phyloP scores from a whole-genome alignment of 2,113 vertebrate species.

The Psophia crepitans region DNA sequence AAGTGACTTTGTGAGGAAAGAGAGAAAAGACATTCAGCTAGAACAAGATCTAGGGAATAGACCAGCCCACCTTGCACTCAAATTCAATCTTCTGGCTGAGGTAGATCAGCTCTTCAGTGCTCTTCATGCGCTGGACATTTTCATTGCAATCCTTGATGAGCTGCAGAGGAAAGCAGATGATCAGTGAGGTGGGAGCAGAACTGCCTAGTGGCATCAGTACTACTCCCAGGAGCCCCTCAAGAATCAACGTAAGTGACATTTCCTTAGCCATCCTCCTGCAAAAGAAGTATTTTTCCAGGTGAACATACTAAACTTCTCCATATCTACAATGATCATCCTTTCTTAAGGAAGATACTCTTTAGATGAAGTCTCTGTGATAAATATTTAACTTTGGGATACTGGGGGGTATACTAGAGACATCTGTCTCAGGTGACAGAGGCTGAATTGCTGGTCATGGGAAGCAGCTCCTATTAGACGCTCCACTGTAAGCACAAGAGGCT shows the following conservation, averaged over 20 bases:
- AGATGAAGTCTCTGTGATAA: neutral
- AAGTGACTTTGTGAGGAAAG: neutral
- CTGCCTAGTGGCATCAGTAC: neutral
- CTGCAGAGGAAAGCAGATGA: conserved; percentile 58
- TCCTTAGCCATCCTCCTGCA: neutral
- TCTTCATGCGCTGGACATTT: conserved; percentile 93
- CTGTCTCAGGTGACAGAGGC: neutral
- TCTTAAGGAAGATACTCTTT: neutral
- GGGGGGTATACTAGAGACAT: neutral
- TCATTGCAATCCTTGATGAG: conserved; percentile 93
- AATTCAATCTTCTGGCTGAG: conserved; percentile 94
- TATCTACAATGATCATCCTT: neutral
- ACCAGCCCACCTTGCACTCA: conserved; percentile 86
- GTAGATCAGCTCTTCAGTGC: conserved; percentile 90
- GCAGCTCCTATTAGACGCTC: neutral
- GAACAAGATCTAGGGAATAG: neutral
- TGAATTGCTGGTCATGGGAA: neutral
- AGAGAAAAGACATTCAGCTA: neutral
- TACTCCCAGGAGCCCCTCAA: neutral
- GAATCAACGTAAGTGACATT: neutral
- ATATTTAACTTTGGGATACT: neutral
- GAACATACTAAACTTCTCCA: neutral
- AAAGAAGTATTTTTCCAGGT: neutral
- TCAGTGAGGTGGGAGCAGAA: neutral
- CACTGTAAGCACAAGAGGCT: neutral